A percentile compares a stretch with the other conserved stretches of the same genome.
Evolutionary conservation across 2,113 vertebrate genomes (phyloP).

Genomic region (Podarcis cretensis): DNA sequence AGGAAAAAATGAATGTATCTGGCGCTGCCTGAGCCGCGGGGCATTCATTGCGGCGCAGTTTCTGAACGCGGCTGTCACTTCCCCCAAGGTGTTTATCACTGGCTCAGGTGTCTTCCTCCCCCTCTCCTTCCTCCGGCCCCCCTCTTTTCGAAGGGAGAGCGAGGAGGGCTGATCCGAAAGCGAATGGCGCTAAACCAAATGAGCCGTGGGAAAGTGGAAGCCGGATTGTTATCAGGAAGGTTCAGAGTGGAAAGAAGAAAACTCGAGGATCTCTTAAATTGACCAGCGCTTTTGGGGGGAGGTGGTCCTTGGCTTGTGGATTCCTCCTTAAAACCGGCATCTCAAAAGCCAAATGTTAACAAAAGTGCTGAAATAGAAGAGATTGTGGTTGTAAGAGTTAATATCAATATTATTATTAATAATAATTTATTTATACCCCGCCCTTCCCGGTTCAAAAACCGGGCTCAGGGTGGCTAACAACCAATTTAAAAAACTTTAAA

Average conservation of each 20-base stretch:
- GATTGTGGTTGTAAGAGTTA: too few species aligned
- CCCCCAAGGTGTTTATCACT: constrained; percentile 30
- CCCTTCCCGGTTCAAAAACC: too few species aligned
- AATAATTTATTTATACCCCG: too few species aligned
- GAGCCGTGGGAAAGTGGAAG: constrained; percentile 5
- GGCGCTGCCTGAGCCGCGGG: constrained; percentile 42
- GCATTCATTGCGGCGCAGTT: constrained; percentile 59
- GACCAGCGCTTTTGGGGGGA: background rate
- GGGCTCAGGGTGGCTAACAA: too few species aligned
- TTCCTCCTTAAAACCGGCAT: constrained; percentile 60
- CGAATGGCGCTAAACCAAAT: background rate
- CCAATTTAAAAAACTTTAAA: too few species aligned
- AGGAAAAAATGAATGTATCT: constrained; percentile 65
- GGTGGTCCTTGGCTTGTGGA: background rate
- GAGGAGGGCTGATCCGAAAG: fast-evolving
- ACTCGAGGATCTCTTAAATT: constrained; percentile 21
- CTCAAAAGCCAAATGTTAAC: constrained; percentile 66
- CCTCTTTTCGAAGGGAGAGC: background rate
- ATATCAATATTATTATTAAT: too few species aligned
- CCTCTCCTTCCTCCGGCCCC: too few species aligned
- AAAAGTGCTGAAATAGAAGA: constrained; percentile 58
- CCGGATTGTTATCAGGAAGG: background rate
- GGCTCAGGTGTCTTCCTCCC: constrained; percentile 14
- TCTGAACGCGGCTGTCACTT: constrained; percentile 57
- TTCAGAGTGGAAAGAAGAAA: constrained; percentile 13